Percentiles rank a stretch among this genome's conserved stretches.
phyloP scores from a whole-genome alignment of 2,113 vertebrate genomes.

The Halcyon malimbica region DNA sequence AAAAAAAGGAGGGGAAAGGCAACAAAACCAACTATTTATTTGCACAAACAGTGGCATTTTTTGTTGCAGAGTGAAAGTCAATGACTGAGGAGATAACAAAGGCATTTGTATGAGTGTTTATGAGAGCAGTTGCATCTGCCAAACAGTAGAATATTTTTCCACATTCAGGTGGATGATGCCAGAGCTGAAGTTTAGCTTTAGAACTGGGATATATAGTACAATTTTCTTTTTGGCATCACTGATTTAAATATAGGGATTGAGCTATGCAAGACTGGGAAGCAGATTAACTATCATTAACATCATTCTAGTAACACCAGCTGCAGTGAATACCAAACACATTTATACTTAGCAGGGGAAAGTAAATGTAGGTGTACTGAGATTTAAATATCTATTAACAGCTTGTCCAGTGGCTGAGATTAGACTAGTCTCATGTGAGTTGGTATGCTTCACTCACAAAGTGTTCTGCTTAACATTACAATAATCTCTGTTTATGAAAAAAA shows the following conservation, averaged over 20 bases:
- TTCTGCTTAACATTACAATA: constrained; percentile 39
- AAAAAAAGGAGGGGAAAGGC: not conserved
- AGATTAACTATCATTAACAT: constrained; percentile 44
- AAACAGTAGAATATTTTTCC: not conserved
- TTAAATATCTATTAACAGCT: constrained; percentile 34
- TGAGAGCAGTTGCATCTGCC: not conserved
- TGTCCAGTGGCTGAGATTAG: constrained; percentile 37
- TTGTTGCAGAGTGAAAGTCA: not conserved
- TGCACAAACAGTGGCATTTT: not conserved
- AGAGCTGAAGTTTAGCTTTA: not conserved
- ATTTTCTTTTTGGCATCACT: not conserved
- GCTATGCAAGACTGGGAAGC: not conserved
- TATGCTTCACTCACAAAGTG: not conserved
- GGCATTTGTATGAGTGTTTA: not conserved
- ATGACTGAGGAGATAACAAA: not conserved
- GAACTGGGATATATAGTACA: not conserved
- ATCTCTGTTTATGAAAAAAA: constrained; percentile 4
- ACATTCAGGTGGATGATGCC: not conserved
- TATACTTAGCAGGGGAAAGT: constrained; percentile 39
- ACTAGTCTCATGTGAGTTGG: not conserved
- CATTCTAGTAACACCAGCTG: constrained; percentile 37
- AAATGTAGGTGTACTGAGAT: not conserved
- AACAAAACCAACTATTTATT: not conserved
- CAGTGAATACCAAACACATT: constrained; percentile 29
- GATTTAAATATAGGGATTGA: not conserved